A percentile compares a stretch with the other conserved stretches of the same genome.
Conservation (phyloP, 2,113 vertebrate genomes). For the Odobenus rosmarus region DNA sequence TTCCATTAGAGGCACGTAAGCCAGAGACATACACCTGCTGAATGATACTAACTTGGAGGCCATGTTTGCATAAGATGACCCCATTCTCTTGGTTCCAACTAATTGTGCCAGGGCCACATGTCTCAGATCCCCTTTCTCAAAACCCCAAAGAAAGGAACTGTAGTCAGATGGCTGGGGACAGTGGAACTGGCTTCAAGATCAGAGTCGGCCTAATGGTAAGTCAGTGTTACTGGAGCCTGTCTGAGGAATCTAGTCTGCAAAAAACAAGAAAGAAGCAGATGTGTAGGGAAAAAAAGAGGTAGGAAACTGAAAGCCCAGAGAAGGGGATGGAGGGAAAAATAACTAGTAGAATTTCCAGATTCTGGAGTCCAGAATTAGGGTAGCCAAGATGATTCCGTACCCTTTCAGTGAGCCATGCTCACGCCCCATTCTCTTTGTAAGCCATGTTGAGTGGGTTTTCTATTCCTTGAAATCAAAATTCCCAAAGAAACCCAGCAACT, state of each 20-base stretch:
- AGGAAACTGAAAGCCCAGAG: slow-evolving; percentile 5
- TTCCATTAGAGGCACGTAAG: background rate
- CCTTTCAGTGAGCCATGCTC: background rate
- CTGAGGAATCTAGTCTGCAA: background rate
- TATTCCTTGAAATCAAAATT: background rate
- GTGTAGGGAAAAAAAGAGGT: slow-evolving; percentile 3
- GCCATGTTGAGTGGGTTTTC: background rate
- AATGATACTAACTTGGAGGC: background rate
- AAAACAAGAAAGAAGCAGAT: slow-evolving; percentile 51
- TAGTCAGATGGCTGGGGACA: background rate
- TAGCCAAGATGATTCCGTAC: background rate
- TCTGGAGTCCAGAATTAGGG: background rate
- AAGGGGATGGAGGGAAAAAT: background rate
- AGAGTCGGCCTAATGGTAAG: background rate
- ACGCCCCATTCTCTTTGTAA: background rate
- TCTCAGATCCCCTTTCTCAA: slow-evolving; percentile 42
- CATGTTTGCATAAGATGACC: background rate
- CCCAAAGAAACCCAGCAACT: background rate
- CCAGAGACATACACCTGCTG: background rate
- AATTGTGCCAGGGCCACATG: background rate
- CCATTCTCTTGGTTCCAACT: background rate
- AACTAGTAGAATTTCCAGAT: slow-evolving; percentile 24
- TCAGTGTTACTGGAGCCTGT: background rate
- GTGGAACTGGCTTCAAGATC: background rate
- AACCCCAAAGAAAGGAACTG: slow-evolving; percentile 9